A percentile compares a stretch with the other conserved stretches of the same genome.
Conservation (phyloP, 2,113 vertebrate genomes). For the Etia nguti region DNA sequence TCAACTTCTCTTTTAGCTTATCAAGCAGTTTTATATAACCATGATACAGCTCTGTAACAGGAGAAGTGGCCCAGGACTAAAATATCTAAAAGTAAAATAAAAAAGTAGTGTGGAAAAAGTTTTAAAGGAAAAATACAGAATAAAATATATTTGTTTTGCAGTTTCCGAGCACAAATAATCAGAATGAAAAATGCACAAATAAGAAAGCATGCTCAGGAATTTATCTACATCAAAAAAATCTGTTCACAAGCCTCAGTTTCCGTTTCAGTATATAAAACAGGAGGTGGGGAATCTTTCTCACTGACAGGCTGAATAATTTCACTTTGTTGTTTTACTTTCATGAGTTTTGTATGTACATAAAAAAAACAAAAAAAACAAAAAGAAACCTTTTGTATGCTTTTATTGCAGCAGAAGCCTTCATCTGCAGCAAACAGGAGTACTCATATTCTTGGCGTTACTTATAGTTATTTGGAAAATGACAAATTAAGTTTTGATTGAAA, state of each 20-base stretch:
- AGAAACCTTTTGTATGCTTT: not conserved
- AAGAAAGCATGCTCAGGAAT: not conserved
- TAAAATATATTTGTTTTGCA: no score
- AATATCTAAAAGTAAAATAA: not conserved
- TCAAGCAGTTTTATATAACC: not conserved
- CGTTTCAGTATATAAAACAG: not conserved
- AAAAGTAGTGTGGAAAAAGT: not conserved
- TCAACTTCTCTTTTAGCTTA: not conserved
- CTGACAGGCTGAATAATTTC: not conserved
- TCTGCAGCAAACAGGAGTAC: accelerated
- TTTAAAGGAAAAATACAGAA: no score
- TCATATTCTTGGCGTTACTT: not conserved
- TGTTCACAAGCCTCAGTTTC: not conserved
- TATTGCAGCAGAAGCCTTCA: not conserved
- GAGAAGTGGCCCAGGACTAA: not conserved
- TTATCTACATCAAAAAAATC: not conserved
- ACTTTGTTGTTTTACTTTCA: not conserved
- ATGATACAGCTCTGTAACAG: not conserved
- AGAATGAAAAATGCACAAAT: not conserved
- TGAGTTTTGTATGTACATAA: accelerated
- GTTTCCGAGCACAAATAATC: not conserved
- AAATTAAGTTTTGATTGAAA: not conserved
- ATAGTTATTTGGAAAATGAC: not conserved
- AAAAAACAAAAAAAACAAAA: not conserved
- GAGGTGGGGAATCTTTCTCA: not conserved